Percentiles rank a stretch among this genome's conserved stretches.
Evolutionary conservation across 2,113 vertebrate genomes (phyloP).

Genomic region (Apodemus sylvaticus): DNA sequence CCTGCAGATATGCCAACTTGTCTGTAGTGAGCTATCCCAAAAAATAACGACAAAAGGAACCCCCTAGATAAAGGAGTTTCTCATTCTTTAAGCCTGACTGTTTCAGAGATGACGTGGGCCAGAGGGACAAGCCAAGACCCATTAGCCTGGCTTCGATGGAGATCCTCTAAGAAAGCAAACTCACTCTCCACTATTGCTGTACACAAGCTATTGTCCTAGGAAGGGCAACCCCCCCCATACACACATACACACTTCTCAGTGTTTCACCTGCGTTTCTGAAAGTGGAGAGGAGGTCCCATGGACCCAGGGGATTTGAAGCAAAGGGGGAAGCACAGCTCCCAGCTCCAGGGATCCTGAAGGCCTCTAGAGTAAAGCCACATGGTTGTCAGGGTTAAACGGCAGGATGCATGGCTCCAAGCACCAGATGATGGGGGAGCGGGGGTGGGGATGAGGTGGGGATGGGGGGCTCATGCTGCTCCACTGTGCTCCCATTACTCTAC

Average conservation of each 20-base stretch:
- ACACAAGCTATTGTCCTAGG: not conserved
- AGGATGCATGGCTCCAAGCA: not conserved
- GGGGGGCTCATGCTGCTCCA: not conserved
- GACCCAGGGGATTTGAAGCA: not conserved
- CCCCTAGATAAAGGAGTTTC: not conserved
- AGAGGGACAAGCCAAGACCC: not conserved
- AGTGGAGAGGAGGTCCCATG: not conserved
- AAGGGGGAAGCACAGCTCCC: not conserved
- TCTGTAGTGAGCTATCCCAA: not conserved
- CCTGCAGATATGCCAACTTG: not conserved
- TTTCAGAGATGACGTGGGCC: not conserved
- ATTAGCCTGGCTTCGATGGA: not conserved
- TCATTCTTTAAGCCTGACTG: not conserved
- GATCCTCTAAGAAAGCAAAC: not conserved
- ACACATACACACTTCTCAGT: not conserved
- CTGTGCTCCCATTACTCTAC: not conserved
- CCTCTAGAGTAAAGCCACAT: fast-evolving
- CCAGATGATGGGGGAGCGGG: too few species aligned
- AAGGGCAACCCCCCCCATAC: not conserved
- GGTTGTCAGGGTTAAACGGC: not conserved
- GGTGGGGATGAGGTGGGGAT: too few species aligned
- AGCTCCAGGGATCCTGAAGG: not conserved
- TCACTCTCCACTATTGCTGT: not conserved
- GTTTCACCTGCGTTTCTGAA: not conserved
- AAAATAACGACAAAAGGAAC: not conserved